A percentile compares a stretch with the other conserved stretches of the same genome.
Conservation (phyloP, 2,888 invertebrate genomes). For the Cephonodes hylas region DNA sequence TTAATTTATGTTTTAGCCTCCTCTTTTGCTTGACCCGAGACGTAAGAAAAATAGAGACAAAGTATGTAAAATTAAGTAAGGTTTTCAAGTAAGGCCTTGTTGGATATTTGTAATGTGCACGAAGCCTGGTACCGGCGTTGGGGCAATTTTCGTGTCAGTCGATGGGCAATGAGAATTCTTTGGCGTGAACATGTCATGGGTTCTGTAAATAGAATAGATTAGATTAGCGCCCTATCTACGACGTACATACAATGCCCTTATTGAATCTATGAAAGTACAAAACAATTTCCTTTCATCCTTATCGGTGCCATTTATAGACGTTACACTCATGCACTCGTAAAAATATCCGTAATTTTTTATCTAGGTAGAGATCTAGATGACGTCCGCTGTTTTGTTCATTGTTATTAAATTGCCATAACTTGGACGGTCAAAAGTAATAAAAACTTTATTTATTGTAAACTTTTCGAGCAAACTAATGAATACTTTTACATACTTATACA, state of each 20-base stretch:
- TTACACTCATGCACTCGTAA: not conserved
- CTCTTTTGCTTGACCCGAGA: too few relatives aligned
- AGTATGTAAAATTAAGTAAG: too few relatives aligned
- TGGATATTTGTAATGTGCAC: not conserved
- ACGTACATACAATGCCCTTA: not conserved
- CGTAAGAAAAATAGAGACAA: too few relatives aligned
- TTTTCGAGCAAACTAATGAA: too few relatives aligned
- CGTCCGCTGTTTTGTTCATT: not conserved
- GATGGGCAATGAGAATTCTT: conserved; percentile 54
- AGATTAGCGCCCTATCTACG: conserved; percentile 19
- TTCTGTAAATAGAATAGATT: conserved; percentile 35
- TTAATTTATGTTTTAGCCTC: too few relatives aligned
- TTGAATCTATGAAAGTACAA: not conserved
- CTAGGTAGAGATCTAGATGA: not conserved
- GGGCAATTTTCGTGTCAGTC: not conserved
- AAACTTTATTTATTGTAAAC: too few relatives aligned
- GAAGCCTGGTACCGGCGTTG: not conserved
- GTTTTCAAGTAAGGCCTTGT: too few relatives aligned
- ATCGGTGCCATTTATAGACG: not conserved
- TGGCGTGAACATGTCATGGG: conserved; percentile 44
- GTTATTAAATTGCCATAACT: not conserved
- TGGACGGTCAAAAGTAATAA: not conserved
- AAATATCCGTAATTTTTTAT: not conserved
- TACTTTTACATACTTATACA: too few relatives aligned
- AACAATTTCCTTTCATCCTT: not conserved